Conservation (phyloP, 1,140 invertebrate genomes). For the Holcopasites calliopsidis region DNA sequence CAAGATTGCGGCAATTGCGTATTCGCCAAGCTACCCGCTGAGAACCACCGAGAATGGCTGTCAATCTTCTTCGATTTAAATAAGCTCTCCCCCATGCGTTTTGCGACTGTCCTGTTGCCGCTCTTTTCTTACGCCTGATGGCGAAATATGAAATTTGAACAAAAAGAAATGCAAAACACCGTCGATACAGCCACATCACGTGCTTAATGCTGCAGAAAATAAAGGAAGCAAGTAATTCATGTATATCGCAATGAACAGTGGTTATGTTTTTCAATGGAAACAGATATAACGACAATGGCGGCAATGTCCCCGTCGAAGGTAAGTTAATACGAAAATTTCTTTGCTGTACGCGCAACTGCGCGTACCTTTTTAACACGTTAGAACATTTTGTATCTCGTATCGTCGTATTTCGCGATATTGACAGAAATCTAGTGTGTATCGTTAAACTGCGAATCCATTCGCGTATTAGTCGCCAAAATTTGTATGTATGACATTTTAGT, state of each 20-base stretch:
- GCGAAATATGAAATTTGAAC: slow-evolving; percentile 6
- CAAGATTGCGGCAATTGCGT: too few species aligned
- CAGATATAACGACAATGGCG: slow-evolving; percentile 76
- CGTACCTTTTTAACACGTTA: not conserved
- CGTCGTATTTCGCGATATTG: not conserved
- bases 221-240: slow-evolving; percentile 20
- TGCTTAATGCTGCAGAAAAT: not conserved
- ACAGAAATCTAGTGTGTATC: not conserved
- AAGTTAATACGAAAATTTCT: slow-evolving; percentile 51
- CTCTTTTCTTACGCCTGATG: not conserved
- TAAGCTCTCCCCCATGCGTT: not conserved
- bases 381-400: not conserved
- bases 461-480: slow-evolving; percentile 9
- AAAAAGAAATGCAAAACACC: slow-evolving; percentile 27
- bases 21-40: too few species aligned
- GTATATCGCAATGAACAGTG: slow-evolving; percentile 64
- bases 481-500: slow-evolving; percentile 26
- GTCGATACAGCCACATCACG: not conserved
- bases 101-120: not conserved
- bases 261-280: slow-evolving; percentile 74
- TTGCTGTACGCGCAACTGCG: not conserved
- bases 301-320: slow-evolving; percentile 77
- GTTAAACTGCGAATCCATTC: not conserved
- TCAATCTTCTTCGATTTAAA: slow-evolving; percentile 24
- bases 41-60: too few species aligned